Evolutionary conservation across 2,113 vertebrate species (phyloP), one percentile per base, ranked within the genome.

Genomic region (Cacatua alba): DNA sequence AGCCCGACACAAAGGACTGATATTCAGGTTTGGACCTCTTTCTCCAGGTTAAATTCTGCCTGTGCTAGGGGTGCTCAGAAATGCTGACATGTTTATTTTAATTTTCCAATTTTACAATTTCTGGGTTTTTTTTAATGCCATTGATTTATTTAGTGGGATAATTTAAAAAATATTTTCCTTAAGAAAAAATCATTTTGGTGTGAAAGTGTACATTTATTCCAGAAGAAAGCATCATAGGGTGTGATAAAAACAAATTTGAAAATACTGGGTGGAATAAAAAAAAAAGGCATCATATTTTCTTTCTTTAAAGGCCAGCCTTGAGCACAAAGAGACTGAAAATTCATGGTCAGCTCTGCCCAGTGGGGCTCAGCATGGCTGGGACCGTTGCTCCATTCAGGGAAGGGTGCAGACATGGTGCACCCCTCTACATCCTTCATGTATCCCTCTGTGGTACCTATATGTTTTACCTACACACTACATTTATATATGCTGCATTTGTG

Each of bases 351-450:
- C 67, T 16, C 60, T 78, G 65, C 43, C 48, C 0, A 3, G 46
- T 18, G 65, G 80, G 59, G 55, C 64, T 77, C 25, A 1, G 17
- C 6, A 3, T 1, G 7, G n/a, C 48, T 14, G n/a, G 71, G 63
- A 21, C 53, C 4, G 3, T 23, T 7, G 46, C 44, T 49, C 12
- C 1, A 0, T 1, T 5, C 43, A 25, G 13, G 31, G 52, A 12
- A 33, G 1, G 5, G 63, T 6, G 23, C 52, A 26, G 53, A 44
- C 4, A 17, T 44, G 31, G 17, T 28, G 31, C n/a, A 4, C 33
- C 70, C 77, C 41, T 7, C 2, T 1, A 0, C 12, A 1, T 2
- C 28, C 14, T 0, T 18, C 13, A 2, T 7, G 5, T 49, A 2
- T 16, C 92, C 20, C 11, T 4, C 55, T 3, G 5, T 3, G 31